Base-by-base conservation (phyloP, 1,140 invertebrate species). In the Littorina saxatilis region DNA sequence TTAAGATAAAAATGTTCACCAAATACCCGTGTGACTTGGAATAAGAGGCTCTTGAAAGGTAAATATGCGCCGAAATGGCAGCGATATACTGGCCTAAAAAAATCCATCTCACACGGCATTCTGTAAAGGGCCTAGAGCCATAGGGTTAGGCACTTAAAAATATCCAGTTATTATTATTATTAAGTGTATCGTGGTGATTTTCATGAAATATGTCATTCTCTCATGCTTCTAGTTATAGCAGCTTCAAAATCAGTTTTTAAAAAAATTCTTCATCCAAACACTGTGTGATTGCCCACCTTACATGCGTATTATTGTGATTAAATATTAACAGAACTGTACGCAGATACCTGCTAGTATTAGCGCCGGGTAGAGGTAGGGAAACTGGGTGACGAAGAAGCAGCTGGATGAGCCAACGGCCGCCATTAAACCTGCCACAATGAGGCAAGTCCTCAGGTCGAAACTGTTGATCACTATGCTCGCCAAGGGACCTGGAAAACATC, bases 401-500 rank as follows among this genome's bases (percentile, higher is more conserved):
- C 35, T 29, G 27, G 75, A 39, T 27, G 72, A 20, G 0, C 81
- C 81, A 23, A 72, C 32, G 4, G 77, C n/a, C 11, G 43, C 63
- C 9, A 82, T 23, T 4, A 82, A 11, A 11, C 81, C 81, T 17
- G 75, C 50, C 35, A 79, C 4, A 3, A 82, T 58, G 7, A 82
- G 63, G 37, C 75, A 79, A 11, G 39, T 72, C 7, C 81, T 47
- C 13, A 58, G 58, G 58, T 72, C 55, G 13, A 52, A 79, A 23
- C 11, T 79, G 35, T 66, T 79, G 50, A 82, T 73, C 20, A 82
- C 32, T 9, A 79, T 7, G 35, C 81, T 79, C 23, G 75, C 81
- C 15, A 82, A 20, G 7, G 76, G 76, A n/a, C 76, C 81, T 82
- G 76, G 13, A n/a, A n/a, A n/a, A n/a, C n/a, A n/a, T n/a, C n/a